Evolutionary conservation across 2,888 invertebrate genomes (phyloP).

Genomic region (Xanthostigma xanthostigma): DNA sequence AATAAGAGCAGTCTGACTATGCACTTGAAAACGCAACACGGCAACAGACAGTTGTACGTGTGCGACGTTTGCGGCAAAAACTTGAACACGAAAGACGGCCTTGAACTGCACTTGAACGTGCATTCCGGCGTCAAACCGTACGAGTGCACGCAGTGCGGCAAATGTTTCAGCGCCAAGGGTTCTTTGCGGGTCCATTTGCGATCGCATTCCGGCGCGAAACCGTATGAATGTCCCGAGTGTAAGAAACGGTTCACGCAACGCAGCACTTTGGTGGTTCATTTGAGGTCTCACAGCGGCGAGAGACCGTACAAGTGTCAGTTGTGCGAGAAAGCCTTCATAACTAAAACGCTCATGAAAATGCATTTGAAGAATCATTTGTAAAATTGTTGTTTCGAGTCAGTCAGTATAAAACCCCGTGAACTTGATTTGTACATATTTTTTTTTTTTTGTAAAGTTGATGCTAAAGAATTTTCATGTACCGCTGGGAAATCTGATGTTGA

Average conservation of each 20-base stretch:
- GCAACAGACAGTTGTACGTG: constrained; percentile 4
- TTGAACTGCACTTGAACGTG: constrained; percentile 4
- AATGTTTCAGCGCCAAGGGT: constrained; percentile 5
- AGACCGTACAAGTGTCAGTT: constrained; percentile 34
- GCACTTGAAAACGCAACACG: neutral
- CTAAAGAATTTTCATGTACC: neutral
- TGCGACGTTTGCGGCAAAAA: constrained; percentile 9
- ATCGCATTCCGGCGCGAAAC: constrained; percentile 5
- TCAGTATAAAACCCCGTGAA: too few species aligned
- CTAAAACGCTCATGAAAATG: constrained; percentile 17
- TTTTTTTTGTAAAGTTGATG: too few species aligned
- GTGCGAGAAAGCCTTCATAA: constrained; percentile 19
- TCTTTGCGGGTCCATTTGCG: constrained; percentile 4
- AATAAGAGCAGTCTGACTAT: neutral
- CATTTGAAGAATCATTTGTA: constrained; percentile 13
- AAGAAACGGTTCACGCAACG: constrained; percentile 19
- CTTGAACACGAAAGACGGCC: neutral
- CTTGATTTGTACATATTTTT: too few species aligned
- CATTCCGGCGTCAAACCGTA: constrained; percentile 10
- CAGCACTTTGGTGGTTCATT: constrained; percentile 34
- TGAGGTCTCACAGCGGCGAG: constrained; percentile 25
- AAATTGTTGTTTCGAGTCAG: too few species aligned
- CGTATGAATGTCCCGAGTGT: constrained; percentile 14
- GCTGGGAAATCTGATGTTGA: constrained; percentile 24
- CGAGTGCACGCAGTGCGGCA: constrained; percentile 8